Evolutionary conservation across 2,113 vertebrate species (phyloP).

Genomic region (Steatornis caripensis): DNA sequence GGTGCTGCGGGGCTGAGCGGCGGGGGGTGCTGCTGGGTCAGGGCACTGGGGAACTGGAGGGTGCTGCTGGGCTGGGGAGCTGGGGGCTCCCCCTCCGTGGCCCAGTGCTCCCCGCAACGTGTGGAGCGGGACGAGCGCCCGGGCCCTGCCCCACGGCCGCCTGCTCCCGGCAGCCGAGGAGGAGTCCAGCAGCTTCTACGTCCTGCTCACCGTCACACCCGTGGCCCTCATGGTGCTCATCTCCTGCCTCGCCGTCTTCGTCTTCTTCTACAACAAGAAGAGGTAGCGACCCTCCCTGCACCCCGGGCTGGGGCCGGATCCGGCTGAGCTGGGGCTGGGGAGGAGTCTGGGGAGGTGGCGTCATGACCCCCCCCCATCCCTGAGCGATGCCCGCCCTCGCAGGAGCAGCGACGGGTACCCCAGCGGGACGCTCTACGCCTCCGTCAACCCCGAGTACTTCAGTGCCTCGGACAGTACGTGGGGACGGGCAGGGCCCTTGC

Average conservation of each 20-base stretch:
- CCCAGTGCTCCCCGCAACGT: not conserved
- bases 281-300: conserved; percentile 18
- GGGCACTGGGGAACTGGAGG: not conserved
- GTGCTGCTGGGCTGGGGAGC: not conserved
- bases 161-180: conserved; percentile 63
- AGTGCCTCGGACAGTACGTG: conserved; percentile 72
- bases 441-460: conserved; percentile 81
- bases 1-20: not conserved
- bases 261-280: conserved; percentile 76
- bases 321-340: accelerated
- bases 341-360: not conserved
- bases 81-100: not conserved
- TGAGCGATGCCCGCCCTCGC: not conserved
- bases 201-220: conserved; percentile 68
- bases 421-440: conserved; percentile 72
- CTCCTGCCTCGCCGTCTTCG: conserved; percentile 47
- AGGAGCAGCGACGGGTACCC: conserved; percentile 65
- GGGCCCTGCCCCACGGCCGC: accelerated
- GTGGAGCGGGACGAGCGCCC: not conserved
- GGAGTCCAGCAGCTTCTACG: conserved; percentile 56
- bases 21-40: not conserved
- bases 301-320: not conserved
- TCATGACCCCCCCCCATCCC: no score
- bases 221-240: conserved; percentile 70
- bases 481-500: not conserved